Percentiles rank a stretch among this genome's conserved stretches.
These are phyloP conservation scores for Pyrrhosoma nymphula DNA, from an alignment of 2,888 invertebrate species.

Conservation along the genomic window DNA sequence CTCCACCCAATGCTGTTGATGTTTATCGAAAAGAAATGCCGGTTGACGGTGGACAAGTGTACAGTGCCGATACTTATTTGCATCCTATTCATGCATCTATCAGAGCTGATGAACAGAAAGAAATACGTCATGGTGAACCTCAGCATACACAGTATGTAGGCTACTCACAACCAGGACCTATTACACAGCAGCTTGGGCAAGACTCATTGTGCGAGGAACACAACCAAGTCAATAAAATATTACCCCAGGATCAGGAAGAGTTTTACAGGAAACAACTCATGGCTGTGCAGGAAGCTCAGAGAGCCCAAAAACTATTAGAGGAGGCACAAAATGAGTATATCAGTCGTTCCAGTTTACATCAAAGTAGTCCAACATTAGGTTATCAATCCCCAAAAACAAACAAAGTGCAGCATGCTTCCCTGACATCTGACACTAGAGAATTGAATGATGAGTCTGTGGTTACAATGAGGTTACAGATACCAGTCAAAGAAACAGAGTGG, in stretches of 20 bases:
- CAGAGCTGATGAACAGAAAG: background rate
- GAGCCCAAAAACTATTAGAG: background rate
- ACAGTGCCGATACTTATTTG: constrained; percentile 49
- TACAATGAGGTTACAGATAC: constrained; percentile 78
- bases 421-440: constrained; percentile 56
- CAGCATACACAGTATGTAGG: background rate
- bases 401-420: constrained; percentile 48
- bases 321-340: constrained; percentile 45
- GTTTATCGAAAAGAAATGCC: constrained; percentile 14
- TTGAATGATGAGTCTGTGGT: constrained; percentile 73
- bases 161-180: background rate
- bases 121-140: background rate
- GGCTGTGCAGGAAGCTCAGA: constrained; percentile 51
- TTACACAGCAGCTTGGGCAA: background rate
- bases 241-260: constrained; percentile 42
- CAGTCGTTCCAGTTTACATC: background rate
- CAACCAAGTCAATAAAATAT: background rate
- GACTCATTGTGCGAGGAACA: background rate
- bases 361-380: background rate
- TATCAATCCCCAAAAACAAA: background rate
- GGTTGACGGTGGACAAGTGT: constrained; percentile 35
- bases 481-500: constrained; percentile 70
- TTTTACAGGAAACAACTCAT: constrained; percentile 48
- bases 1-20: constrained; percentile 6
- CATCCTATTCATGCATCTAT: constrained; percentile 42